Conservation (phyloP, 2,797 vertebrate genomes). For the Gambelia wislizenii region DNA sequence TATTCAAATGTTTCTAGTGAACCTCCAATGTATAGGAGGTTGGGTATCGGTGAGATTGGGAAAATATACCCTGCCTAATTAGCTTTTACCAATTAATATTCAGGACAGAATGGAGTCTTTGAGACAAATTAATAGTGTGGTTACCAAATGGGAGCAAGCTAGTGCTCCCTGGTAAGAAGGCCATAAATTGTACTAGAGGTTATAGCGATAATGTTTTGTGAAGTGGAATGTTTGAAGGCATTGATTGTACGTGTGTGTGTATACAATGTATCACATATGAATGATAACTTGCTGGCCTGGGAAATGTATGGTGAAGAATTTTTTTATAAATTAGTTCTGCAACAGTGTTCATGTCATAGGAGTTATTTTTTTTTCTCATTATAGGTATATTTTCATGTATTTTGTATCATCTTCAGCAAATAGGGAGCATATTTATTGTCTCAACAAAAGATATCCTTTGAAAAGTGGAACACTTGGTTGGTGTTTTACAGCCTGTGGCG, state of each 20-base stretch:
- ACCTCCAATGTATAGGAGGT: background rate
- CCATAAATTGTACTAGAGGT: background rate
- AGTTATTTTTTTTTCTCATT: constrained; percentile 52
- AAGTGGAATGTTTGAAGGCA: background rate
- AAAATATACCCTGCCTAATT: background rate
- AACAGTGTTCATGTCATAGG: constrained; percentile 13
- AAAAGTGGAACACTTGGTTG: constrained; percentile 47
- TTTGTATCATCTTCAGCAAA: constrained; percentile 42
- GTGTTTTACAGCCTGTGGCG: constrained; percentile 66
- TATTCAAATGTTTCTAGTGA: background rate
- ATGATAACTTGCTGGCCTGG: constrained; percentile 8
- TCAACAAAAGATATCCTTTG: constrained; percentile 46
- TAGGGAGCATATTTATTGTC: constrained; percentile 50
- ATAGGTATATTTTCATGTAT: background rate
- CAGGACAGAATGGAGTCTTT: background rate
- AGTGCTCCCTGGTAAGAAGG: background rate
- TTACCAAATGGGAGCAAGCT: background rate
- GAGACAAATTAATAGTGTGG: background rate
- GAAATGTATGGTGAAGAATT: constrained; percentile 22
- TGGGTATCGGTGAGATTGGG: no score
- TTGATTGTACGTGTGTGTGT: background rate
- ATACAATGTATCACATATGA: background rate
- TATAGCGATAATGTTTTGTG: background rate
- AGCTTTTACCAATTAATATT: no score
- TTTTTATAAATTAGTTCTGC: constrained; percentile 28